Conservation (phyloP, 2,888 invertebrate genomes). For the Herminia tarsipennalis region DNA sequence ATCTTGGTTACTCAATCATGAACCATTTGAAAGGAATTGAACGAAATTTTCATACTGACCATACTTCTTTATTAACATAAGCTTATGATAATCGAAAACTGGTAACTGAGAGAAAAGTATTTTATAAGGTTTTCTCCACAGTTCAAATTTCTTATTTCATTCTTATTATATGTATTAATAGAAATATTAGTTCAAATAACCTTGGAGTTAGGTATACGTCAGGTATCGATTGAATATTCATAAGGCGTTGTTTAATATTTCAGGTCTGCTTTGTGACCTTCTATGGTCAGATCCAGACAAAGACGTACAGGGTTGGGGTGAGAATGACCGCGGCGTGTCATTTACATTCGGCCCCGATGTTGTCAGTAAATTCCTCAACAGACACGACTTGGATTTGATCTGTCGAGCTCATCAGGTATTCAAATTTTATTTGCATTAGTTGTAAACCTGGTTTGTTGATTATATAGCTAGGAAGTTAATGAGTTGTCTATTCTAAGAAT, state of each 20-base stretch:
- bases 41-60: no score
- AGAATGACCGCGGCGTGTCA: conserved; percentile 99
- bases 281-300: conserved; percentile 99
- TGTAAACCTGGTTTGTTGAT: neutral
- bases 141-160: no score
- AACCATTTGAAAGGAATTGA: no score
- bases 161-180: no score
- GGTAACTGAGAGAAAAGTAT: no score
- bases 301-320: conserved; percentile 97
- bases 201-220: no score
- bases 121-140: no score
- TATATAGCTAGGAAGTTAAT: neutral
- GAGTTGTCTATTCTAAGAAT: neutral
- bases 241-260: conserved; percentile 24
- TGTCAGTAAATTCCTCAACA: conserved; percentile 97
- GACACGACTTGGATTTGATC: conserved; percentile 98
- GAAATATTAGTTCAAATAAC: no score
- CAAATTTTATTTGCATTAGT: neutral
- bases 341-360: conserved; percentile 99
- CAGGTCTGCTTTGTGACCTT: conserved; percentile 97
- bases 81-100: no score
- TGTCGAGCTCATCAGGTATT: conserved; percentile 97
- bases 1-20: no score
- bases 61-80: no score
- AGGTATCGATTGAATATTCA: neutral